phyloP scores from a whole-genome alignment of 2,888 invertebrate genomes.

The Stenodera caucasica region DNA sequence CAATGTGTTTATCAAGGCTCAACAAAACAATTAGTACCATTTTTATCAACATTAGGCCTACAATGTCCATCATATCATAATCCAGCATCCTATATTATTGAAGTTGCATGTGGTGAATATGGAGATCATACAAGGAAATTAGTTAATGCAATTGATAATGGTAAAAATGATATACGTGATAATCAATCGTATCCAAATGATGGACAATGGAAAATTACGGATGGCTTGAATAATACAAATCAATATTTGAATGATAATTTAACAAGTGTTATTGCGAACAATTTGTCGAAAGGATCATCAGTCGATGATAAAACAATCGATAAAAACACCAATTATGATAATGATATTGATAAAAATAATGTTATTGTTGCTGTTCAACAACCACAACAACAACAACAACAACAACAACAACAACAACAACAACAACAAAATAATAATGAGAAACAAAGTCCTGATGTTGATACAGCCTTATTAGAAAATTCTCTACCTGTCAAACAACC shows the following conservation, averaged over 20 bases:
- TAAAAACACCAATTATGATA: constrained; percentile 59
- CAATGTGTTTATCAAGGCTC: constrained; percentile 94
- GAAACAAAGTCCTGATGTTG: constrained; percentile 68
- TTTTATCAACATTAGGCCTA: constrained; percentile 75
- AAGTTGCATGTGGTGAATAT: constrained; percentile 95
- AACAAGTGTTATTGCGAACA: constrained; percentile 40
- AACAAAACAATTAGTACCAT: constrained; percentile 80
- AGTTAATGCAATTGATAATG: constrained; percentile 83
- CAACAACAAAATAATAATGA: constrained; percentile 52
- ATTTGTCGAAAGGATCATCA: constrained; percentile 61
- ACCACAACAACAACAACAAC: too few species aligned
- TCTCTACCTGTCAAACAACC: constrained; percentile 64
- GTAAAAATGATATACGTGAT: constrained; percentile 76
- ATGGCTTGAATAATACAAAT: constrained; percentile 56
- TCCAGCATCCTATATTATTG: constrained; percentile 89
- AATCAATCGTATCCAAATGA: constrained; percentile 71
- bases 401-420: too few species aligned
- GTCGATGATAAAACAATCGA: constrained; percentile 51
- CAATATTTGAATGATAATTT: constrained; percentile 43
- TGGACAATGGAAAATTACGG: constrained; percentile 39
- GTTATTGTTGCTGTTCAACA: neutral
- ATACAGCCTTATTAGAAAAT: constrained; percentile 68
- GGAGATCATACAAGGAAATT: constrained; percentile 86
- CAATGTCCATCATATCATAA: constrained; percentile 96
- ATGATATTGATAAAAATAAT: constrained; percentile 63